Evolutionary conservation across 1,140 invertebrate genomes (phyloP).

Genomic region (Drosophila pandora): DNA sequence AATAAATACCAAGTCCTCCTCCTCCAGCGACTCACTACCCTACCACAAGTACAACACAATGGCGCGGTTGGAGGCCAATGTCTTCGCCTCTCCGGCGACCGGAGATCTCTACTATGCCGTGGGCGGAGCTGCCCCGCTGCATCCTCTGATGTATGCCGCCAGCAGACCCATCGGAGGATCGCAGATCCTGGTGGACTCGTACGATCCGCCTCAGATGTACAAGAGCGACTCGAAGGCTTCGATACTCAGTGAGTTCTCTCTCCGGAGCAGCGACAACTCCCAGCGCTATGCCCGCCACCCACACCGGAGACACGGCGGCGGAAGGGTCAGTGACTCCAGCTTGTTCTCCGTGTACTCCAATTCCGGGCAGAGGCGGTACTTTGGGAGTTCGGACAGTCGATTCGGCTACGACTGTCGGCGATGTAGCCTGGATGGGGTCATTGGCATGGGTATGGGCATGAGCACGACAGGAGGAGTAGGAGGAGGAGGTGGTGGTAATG

Average conservation of each 20-base stretch:
- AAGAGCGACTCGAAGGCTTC: conserved; percentile 81
- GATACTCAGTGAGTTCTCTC: conserved; percentile 79
- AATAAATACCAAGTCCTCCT: conserved; percentile 80
- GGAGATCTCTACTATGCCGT: conserved; percentile 69
- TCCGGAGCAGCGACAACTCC: conserved; percentile 78
- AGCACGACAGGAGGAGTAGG: background rate
- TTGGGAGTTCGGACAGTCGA: conserved; percentile 82
- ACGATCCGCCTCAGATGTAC: conserved; percentile 77
- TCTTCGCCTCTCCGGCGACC: conserved; percentile 44
- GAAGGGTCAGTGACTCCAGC: conserved; percentile 65
- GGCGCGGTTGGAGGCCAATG: conserved; percentile 67
- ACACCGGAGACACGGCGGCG: conserved; percentile 42
- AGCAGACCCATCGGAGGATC: conserved; percentile 77
- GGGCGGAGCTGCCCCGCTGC: conserved; percentile 42
- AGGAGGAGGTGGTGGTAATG: background rate
- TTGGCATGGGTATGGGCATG: conserved; percentile 23
- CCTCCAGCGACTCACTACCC: conserved; percentile 81
- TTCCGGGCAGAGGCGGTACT: conserved; percentile 69
- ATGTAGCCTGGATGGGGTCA: conserved; percentile 75
- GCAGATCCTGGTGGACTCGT: conserved; percentile 73
- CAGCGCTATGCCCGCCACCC: conserved; percentile 69
- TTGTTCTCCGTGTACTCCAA: conserved; percentile 64
- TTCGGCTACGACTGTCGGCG: conserved; percentile 79
- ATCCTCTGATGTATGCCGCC: conserved; percentile 74
- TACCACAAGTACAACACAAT: conserved; percentile 79